phyloP scores from a whole-genome alignment of 2,888 invertebrate species.

The Rhingia campestris region DNA sequence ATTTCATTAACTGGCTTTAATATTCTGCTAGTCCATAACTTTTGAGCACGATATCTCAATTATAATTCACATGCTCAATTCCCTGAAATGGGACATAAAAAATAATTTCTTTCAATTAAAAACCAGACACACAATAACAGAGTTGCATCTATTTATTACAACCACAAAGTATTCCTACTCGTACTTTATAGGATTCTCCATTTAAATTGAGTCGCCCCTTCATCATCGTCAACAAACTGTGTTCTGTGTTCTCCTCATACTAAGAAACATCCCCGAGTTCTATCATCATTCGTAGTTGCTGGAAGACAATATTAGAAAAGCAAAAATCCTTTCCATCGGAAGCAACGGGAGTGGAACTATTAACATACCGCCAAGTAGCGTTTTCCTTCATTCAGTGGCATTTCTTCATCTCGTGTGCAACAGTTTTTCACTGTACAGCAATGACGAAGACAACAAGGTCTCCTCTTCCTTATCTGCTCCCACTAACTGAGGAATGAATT shows the following conservation, averaged over 20 bases:
- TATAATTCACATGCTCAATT: background rate
- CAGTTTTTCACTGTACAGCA: constrained; percentile 36
- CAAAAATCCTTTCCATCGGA: constrained; percentile 39
- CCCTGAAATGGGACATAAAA: background rate
- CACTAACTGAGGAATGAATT: constrained; percentile 44
- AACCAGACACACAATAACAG: constrained; percentile 36
- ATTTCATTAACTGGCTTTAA: too few relatives aligned
- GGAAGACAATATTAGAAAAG: constrained; percentile 58
- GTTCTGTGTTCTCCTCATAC: too few relatives aligned
- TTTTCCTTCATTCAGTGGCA: constrained; percentile 60
- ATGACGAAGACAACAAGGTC: background rate
- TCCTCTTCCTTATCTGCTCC: background rate
- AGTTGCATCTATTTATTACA: constrained; percentile 58
- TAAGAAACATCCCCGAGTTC: too few relatives aligned
- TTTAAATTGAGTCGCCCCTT: constrained; percentile 62
- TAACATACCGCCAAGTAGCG: constrained; percentile 65
- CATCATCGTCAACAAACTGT: constrained; percentile 34
- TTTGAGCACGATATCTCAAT: background rate
- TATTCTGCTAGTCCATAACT: too few relatives aligned
- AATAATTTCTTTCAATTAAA: constrained; percentile 50
- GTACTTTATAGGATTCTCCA: constrained; percentile 48
- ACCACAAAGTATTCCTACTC: constrained; percentile 64
- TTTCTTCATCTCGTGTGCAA: constrained; percentile 65
- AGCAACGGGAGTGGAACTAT: constrained; percentile 35
- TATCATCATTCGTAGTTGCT: constrained; percentile 30